These are phyloP conservation scores for Cryptophagus acutangulus DNA, from an alignment of 2,888 invertebrate species.

Conservation along the genomic window DNA sequence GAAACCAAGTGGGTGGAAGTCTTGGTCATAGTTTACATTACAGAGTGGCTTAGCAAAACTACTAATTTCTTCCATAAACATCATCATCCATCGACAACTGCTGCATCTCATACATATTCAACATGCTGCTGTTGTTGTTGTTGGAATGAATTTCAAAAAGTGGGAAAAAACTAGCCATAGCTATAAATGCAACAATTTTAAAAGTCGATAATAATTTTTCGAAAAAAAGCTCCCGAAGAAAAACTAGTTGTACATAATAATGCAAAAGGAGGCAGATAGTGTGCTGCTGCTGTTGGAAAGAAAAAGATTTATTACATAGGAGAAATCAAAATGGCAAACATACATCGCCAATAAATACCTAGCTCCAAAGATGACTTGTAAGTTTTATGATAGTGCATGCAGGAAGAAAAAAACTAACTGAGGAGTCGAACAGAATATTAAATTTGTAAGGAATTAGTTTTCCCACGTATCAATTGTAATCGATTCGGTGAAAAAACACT, in stretches of 20 bases:
- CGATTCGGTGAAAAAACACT: conserved; percentile 23
- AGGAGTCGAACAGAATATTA: conserved; percentile 36
- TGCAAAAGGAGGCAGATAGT: not conserved
- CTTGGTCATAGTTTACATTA: too few relatives aligned
- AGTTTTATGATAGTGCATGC: conserved; percentile 29
- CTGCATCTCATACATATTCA: too few relatives aligned
- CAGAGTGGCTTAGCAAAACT: not conserved
- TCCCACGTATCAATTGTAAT: conserved; percentile 37
- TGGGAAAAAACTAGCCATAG: too few relatives aligned
- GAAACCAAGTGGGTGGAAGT: conserved; percentile 30
- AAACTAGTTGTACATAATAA: too few relatives aligned
- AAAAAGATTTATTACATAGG: conserved; percentile 21
- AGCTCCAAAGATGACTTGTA: conserved; percentile 33
- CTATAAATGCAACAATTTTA: too few relatives aligned
- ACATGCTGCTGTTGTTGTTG: too few relatives aligned
- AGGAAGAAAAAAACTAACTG: conserved; percentile 19
- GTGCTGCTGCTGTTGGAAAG: conserved; percentile 9
- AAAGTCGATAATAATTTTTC: too few relatives aligned
- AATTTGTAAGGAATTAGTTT: conserved; percentile 40
- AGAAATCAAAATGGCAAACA: conserved; percentile 33
- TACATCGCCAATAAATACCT: conserved; percentile 35
- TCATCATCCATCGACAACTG: too few relatives aligned
- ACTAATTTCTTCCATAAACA: not conserved
- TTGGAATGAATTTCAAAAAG: too few relatives aligned
- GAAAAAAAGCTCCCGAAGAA: too few relatives aligned